Conservation (phyloP, 2,113 vertebrate species). For the Petromus typicus region DNA sequence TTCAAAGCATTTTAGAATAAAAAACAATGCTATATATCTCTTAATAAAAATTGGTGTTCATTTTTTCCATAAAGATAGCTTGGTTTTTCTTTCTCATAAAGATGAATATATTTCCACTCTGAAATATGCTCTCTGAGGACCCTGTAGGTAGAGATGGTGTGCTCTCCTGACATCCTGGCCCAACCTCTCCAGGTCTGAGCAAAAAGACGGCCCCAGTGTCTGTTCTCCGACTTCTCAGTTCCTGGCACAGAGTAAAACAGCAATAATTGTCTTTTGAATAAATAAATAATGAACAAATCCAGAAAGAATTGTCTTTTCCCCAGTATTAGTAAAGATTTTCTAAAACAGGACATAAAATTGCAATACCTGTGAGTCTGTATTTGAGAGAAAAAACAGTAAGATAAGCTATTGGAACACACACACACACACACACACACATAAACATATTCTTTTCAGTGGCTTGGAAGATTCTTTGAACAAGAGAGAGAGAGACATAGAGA, state of each 20-base stretch:
- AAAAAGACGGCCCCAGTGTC: background rate
- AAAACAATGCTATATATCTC: background rate
- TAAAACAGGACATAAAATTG: background rate
- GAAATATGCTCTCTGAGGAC: background rate
- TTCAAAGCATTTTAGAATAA: slow-evolving; percentile 31
- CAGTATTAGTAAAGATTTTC: background rate
- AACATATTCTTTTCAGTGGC: background rate
- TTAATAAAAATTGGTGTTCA: background rate
- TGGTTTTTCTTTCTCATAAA: background rate
- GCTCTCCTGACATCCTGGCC: no score
- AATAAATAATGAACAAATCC: background rate
- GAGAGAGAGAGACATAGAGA: no score
- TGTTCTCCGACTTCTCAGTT: background rate
- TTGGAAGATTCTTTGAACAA: background rate
- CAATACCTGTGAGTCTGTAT: background rate
- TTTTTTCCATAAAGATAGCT: background rate
- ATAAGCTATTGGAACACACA: background rate
- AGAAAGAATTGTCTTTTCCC: background rate
- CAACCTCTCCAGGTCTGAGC: background rate
- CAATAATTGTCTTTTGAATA: background rate
- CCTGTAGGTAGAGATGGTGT: background rate
- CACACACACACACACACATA: background rate
- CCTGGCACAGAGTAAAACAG: background rate
- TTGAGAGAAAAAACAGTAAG: background rate
- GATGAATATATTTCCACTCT: background rate